Conservation (phyloP, 2,113 vertebrate genomes). For the Periophthalmus modestus region DNA sequence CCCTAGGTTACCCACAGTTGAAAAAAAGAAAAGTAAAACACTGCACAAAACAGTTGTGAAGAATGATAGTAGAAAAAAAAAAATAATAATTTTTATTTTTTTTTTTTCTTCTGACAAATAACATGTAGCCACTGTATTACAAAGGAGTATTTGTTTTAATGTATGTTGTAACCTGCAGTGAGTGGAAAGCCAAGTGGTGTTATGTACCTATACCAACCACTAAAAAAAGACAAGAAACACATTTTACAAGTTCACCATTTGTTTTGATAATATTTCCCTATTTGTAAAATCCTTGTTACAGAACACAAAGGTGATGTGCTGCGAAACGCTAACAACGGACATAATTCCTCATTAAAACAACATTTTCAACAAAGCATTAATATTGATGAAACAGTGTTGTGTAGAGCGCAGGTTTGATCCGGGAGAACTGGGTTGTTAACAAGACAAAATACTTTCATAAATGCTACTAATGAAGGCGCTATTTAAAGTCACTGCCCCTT, state of each 20-base stretch:
- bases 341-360: conserved; percentile 4
- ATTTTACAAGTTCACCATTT: not conserved
- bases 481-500: not conserved
- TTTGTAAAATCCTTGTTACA: not conserved
- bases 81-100: too few relatives aligned
- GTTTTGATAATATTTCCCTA: not conserved
- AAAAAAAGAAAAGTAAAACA: too few relatives aligned
- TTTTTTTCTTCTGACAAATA: too few relatives aligned
- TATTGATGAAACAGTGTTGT: conserved; percentile 3
- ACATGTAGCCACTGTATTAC: too few relatives aligned
- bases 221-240: not conserved
- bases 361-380: conserved; percentile 10
- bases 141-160: too few relatives aligned
- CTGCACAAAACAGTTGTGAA: too few relatives aligned
- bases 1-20: too few relatives aligned
- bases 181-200: too few relatives aligned
- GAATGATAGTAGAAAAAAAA: too few relatives aligned
- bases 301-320: not conserved
- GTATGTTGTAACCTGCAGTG: too few relatives aligned
- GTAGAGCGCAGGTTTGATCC: not conserved
- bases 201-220: not conserved
- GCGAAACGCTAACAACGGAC: not conserved
- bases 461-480: conserved; percentile 1
- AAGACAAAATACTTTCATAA: conserved; percentile 9
- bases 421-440: conserved; percentile 8